Conservation (phyloP, 1,140 invertebrate species). For the Chionoecetes opilio region DNA sequence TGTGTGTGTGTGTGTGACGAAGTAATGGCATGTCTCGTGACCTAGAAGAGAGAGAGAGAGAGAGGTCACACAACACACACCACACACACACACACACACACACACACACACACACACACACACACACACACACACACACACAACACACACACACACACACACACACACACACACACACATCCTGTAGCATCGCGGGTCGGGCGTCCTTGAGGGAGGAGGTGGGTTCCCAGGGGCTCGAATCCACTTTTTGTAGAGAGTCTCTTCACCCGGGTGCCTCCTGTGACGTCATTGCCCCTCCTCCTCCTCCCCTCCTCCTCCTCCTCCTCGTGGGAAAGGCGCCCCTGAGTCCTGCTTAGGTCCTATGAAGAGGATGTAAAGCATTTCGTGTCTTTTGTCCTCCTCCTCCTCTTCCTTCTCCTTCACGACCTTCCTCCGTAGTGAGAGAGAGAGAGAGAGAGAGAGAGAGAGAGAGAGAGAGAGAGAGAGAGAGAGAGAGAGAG, state of each 20-base stretch:
- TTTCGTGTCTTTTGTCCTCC: too few species aligned
- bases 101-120: not conserved
- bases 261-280: not conserved
- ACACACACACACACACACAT: not conserved
- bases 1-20: not conserved
- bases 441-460: too few species aligned
- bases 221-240: not conserved
- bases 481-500: too few species aligned
- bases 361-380: too few species aligned
- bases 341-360: too few species aligned
- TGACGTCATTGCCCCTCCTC: not conserved
- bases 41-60: not conserved
- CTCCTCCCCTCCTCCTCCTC: too few species aligned
- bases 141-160: conserved; percentile 25
- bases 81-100: not conserved
- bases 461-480: too few species aligned
- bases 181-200: not conserved
- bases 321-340: too few species aligned
- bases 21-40: not conserved
- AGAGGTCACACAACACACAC: not conserved
- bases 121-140: not conserved
- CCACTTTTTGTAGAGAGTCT: not conserved
- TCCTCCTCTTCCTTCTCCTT: too few species aligned
- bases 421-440: too few species aligned
- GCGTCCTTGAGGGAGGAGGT: not conserved